phyloP scores from a whole-genome alignment of 2,888 invertebrate genomes.

The Apodemia zela region DNA sequence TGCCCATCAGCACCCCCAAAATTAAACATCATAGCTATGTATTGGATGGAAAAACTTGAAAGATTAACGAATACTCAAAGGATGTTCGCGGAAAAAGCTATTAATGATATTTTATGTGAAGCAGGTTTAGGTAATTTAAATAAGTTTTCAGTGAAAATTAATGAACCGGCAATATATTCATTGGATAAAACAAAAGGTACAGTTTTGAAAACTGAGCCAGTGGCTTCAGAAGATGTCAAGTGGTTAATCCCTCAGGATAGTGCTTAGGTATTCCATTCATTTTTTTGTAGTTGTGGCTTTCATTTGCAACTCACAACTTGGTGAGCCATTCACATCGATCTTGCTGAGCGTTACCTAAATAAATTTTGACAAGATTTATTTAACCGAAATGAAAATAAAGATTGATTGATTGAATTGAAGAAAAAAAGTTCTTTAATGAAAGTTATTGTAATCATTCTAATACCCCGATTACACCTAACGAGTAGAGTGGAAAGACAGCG shows the following conservation, averaged over 20 bases:
- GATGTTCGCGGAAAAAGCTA: constrained; percentile 36
- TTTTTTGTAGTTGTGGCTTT: background rate
- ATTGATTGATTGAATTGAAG: no score
- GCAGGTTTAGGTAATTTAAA: constrained; percentile 35
- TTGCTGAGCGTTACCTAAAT: no score
- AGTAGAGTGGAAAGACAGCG: no score
- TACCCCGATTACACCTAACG: no score
- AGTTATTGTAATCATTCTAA: no score
- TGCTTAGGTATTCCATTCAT: background rate
- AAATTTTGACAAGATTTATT: no score
- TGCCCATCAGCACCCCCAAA: background rate
- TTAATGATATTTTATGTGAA: constrained; percentile 37
- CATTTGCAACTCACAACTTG: background rate
- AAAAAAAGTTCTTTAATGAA: no score
- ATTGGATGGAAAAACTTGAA: constrained; percentile 34
- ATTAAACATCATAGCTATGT: constrained; percentile 22
- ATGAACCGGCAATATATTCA: constrained; percentile 19
- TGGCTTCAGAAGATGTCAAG: background rate
- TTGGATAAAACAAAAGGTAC: background rate
- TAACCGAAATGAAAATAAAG: no score
- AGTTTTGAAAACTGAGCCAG: background rate
- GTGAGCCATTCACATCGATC: background rate
- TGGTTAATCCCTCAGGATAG: background rate
- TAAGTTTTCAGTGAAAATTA: constrained; percentile 33
- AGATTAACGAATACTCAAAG: constrained; percentile 32